Conservation (phyloP, 2,888 invertebrate species). For the Ceriagrion tenellum region DNA sequence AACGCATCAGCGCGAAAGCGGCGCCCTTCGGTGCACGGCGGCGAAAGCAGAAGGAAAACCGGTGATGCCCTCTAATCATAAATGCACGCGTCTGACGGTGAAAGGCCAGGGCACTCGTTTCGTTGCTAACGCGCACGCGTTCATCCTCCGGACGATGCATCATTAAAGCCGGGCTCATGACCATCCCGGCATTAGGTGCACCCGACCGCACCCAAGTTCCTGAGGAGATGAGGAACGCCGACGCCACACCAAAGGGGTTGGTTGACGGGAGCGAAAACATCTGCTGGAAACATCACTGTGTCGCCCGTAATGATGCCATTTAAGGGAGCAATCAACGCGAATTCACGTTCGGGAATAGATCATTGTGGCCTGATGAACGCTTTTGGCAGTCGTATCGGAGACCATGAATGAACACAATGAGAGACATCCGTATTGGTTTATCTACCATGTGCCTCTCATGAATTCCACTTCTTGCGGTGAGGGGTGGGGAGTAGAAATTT, state of each 20-base stretch:
- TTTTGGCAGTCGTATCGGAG: neutral
- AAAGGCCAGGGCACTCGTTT: neutral
- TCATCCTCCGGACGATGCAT: neutral
- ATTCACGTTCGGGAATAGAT: neutral
- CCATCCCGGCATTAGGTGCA: neutral
- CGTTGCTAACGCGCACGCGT: neutral
- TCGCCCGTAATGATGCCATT: neutral
- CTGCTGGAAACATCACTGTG: neutral
- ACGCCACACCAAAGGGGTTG: neutral
- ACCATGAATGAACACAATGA: neutral
- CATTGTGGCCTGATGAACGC: neutral
- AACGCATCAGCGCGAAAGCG: neutral
- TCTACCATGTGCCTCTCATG: neutral
- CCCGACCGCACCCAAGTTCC: neutral
- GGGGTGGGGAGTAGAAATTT: neutral
- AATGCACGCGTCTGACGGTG: slow-evolving; percentile 29
- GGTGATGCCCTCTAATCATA: neutral
- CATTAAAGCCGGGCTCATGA: neutral
- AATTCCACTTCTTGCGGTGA: neutral
- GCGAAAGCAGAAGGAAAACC: neutral
- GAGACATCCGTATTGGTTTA: neutral
- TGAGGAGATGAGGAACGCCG: neutral
- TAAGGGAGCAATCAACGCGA: neutral
- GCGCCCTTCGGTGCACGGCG: neutral
- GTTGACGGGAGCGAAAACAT: neutral